Conservation (phyloP, 1,140 invertebrate genomes). For the Calliopsis andreniformis region DNA sequence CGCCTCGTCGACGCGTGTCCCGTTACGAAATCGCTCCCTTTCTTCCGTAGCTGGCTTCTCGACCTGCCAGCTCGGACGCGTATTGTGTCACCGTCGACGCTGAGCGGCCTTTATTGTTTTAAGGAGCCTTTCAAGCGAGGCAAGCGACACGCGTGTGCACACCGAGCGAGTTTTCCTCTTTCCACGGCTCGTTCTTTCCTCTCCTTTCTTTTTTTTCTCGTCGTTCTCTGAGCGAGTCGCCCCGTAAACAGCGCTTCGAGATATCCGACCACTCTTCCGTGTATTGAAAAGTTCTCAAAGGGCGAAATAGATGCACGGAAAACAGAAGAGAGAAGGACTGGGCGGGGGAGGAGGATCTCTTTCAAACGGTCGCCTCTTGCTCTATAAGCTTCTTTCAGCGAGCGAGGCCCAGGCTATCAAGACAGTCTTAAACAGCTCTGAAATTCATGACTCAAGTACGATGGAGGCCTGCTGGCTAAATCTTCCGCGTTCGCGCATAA, state of each 20-base stretch:
- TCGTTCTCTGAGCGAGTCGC: too few relatives aligned
- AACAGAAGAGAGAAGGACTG: background rate
- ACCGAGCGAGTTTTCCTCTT: background rate
- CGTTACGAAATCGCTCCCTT: constrained; percentile 6
- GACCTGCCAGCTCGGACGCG: too few relatives aligned
- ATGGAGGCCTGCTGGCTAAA: background rate
- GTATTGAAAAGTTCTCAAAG: constrained; percentile 40
- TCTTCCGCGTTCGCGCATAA: constrained; percentile 26
- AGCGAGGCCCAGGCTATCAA: constrained; percentile 23
- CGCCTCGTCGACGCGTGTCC: background rate
- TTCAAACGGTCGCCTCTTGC: constrained; percentile 3
- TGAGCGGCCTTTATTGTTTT: background rate
- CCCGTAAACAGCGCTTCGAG: constrained; percentile 2
- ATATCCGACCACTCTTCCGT: background rate
- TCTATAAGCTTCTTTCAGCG: constrained; percentile 44
- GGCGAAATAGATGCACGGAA: constrained; percentile 15
- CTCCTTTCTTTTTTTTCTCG: background rate
- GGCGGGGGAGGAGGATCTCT: constrained; percentile 12
- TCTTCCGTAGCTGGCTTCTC: too few relatives aligned
- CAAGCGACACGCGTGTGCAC: too few relatives aligned
- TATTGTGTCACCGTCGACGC: background rate
- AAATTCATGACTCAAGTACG: constrained; percentile 35
- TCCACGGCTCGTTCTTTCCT: background rate
- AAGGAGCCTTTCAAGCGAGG: background rate
- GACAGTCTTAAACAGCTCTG: constrained; percentile 39